Base-by-base conservation (phyloP, 2,888 invertebrate genomes). In the Eupithecia tripunctaria region DNA sequence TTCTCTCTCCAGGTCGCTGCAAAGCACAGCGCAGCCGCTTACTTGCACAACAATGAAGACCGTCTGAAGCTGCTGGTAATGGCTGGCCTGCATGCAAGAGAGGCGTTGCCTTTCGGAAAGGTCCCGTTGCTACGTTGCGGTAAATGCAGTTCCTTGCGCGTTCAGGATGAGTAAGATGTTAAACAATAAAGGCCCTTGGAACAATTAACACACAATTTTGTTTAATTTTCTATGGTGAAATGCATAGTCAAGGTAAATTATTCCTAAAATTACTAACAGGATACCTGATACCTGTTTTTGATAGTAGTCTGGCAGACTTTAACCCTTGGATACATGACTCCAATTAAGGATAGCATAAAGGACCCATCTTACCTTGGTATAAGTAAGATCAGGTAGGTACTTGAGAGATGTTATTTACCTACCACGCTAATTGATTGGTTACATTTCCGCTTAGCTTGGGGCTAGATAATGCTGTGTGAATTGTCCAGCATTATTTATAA, bases 291-390 rank as follows among this genome's bases (percentile, higher is more conserved):
- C 47, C 47, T n/a, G 47, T 47, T 51, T 51, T 21, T 51, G 0
- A 51, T 21, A n/a, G 47, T 47, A 47, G 47, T 47, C 47, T 47
- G 47, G 47, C 8, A 47, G 47, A 47, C 47, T 47, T 47, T n/a
- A n/a, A 47, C n/a, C 47, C 47, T 51, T n/a, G n/a, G 18, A n/a
- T 21, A 51, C 47, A 51, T 51, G 47, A 51, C 8, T 51, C 47
- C 47, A 51, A 47, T 47, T 47, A 47, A 51, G 21, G 14, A 25
- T 56, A 25, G 25, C 14, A 25, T n/a, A 51, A 51, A 12, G 51
- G 21, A 21, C 51, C 12, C 0, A 56, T 56, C 25, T 56, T 14
- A 14, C 25, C 25, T 56, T 56, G 14, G 25, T 4, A 51, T 56
- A 56, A 21, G 56, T 56, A 56, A 21, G 56, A 56, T 14, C 4